These are phyloP conservation scores for Eutrigla gurnardus DNA, from an alignment of 2,797 vertebrate genomes.

Conservation along the genomic window DNA sequence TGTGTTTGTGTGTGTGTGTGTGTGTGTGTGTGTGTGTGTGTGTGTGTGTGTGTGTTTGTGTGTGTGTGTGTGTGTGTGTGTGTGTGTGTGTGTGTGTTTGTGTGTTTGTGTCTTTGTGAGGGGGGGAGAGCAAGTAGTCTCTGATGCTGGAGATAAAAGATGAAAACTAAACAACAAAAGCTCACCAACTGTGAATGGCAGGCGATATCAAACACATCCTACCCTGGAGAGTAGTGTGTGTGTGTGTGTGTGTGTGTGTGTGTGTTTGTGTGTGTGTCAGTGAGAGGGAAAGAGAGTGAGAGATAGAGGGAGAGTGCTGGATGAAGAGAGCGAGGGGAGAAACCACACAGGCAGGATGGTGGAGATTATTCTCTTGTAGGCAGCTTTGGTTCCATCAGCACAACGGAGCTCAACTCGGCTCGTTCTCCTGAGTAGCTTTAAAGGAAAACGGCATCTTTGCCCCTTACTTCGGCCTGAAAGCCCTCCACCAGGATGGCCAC, in stretches of 20 bases:
- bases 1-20: slow-evolving; percentile 20
- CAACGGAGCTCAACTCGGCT: slow-evolving; percentile 60
- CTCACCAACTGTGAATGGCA: slow-evolving; percentile 81
- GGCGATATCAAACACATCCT: slow-evolving; percentile 78
- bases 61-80: slow-evolving; percentile 31
- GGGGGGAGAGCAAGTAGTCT: slow-evolving; percentile 66
- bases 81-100: slow-evolving; percentile 18
- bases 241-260: slow-evolving; percentile 29
- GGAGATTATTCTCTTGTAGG: slow-evolving; percentile 70
- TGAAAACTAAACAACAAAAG: slow-evolving; percentile 82
- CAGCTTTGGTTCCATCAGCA: slow-evolving; percentile 70
- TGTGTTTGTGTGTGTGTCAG: slow-evolving; percentile 40
- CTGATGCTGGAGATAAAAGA: slow-evolving; percentile 83
- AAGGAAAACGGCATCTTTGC: slow-evolving; percentile 45
- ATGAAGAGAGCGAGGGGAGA: slow-evolving; percentile 28
- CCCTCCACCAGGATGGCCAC: slow-evolving; percentile 98
- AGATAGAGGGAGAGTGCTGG: not conserved
- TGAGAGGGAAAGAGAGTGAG: slow-evolving; percentile 21
- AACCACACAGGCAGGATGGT: slow-evolving; percentile 60
- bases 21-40: slow-evolving; percentile 28
- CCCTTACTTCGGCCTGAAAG: slow-evolving; percentile 95
- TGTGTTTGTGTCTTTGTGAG: too few relatives aligned
- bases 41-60: slow-evolving; percentile 15
- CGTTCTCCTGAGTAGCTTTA: slow-evolving; percentile 52
- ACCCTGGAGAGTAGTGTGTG: slow-evolving; percentile 68